Conservation (phyloP, 1,140 invertebrate genomes). For the Phymorhynchus buccinoides region DNA sequence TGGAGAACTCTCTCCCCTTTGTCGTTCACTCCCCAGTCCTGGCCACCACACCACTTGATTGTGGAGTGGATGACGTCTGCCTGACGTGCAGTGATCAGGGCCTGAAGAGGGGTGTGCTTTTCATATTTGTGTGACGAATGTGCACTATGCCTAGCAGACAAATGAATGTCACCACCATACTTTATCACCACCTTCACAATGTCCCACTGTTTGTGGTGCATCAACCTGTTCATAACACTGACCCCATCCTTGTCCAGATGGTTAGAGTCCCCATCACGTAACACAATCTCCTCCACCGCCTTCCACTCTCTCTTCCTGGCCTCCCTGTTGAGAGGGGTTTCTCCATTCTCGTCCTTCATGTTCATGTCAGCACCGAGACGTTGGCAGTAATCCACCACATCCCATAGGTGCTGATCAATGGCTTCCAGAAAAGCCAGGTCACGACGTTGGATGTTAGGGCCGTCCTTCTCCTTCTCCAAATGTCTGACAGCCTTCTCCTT, state of each 20-base stretch:
- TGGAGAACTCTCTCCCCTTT: not conserved
- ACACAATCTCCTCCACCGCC: constrained; percentile 11
- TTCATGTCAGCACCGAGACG: constrained; percentile 1
- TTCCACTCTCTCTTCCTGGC: constrained; percentile 6
- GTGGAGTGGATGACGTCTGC: not conserved
- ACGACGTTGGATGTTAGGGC: not conserved
- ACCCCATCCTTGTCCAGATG: not conserved
- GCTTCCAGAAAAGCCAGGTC: not conserved
- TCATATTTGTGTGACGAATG: no score
- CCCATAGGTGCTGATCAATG: constrained; percentile 1
- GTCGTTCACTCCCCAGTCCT: not conserved
- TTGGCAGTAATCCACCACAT: constrained; percentile 17
- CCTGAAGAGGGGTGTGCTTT: constrained; percentile 8
- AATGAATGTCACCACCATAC: constrained; percentile 1
- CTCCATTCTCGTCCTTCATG: not conserved
- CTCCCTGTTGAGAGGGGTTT: constrained; percentile 1
- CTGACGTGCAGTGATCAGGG: not conserved
- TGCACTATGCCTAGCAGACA: no score
- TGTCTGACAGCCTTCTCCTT: no score
- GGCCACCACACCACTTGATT: not conserved
- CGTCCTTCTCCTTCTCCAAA: not conserved
- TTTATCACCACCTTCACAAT: constrained; percentile 1
- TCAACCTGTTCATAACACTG: not conserved
- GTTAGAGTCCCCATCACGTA: not conserved
- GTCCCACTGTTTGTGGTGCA: not conserved